Evolutionary conservation across 2,888 invertebrate species (phyloP), one percentile per base, ranked within the genome.

Genomic region (Anthophora plumipes): DNA sequence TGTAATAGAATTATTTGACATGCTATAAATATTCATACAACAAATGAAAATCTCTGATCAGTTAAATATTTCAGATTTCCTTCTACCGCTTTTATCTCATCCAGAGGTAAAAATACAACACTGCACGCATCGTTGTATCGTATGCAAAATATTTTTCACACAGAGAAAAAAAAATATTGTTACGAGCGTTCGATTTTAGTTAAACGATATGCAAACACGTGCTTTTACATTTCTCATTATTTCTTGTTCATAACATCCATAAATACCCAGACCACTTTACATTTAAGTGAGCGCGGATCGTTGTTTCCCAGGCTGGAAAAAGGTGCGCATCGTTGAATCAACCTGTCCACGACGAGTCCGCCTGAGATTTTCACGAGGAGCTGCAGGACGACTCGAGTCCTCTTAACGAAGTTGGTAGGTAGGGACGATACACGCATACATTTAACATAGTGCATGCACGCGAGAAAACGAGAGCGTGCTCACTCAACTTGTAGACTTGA

Each of bases 371-470:
- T 82, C 86, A 84, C 86, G 78, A 80, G 75, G 78, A 77, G 83
- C 70, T 60, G 76, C 82, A 86, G 80, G 82, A 86, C 79, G 64
- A 80, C 82, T 84, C 82, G 86, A 86, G 82, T 68, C 84, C 86
- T 84, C 84, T 86, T 86, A 86, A 86, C 82, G 86, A 86, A 81
- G 86, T 75, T 82, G 83, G 84, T 74, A 74, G 79, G 74, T 83
- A 77, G 81, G 82, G 79, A 83, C 69, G 63, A 80, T 80, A 74
- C 70, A 55, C 69, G 77, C 77, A 77, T 61, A 71, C 83, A 76
- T 70, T 46, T 71, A 46, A 46, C 25, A 8, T 64, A 67, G 54
- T 77, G 73, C 75, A 75, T 81, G 76, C 83, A 77, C 69, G 79
- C 22, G 50, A 80, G 80, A 82, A 85, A 85, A 85, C 83, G 85